Evolutionary conservation across 2,888 invertebrate genomes (phyloP).

Genomic region (Eubasilissa splendida): DNA sequence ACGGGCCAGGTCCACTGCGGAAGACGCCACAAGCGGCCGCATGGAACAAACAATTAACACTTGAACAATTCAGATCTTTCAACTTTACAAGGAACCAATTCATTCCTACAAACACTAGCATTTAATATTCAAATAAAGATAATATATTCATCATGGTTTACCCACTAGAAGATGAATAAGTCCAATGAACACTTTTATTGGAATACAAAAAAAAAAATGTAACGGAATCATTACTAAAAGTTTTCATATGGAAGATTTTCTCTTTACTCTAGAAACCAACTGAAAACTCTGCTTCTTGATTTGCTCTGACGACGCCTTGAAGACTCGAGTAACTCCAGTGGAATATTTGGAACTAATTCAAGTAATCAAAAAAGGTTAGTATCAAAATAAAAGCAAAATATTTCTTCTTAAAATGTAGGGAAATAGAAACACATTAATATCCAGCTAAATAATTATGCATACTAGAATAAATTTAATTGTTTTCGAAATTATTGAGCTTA

Average conservation of each 20-base stretch:
- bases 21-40: slow-evolving; percentile 74
- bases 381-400: slow-evolving; percentile 26
- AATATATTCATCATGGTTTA: no score
- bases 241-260: background rate
- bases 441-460: background rate
- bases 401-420: background rate
- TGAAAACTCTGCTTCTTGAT: slow-evolving; percentile 74
- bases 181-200: no score
- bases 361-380: slow-evolving; percentile 47
- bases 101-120: background rate
- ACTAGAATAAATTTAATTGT: background rate
- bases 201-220: background rate
- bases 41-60: slow-evolving; percentile 69
- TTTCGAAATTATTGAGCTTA: background rate
- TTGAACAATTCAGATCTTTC: slow-evolving; percentile 29
- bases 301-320: slow-evolving; percentile 72
- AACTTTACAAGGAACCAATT: slow-evolving; percentile 17
- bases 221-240: no score
- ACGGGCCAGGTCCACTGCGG: slow-evolving; percentile 78
- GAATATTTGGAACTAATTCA: slow-evolving; percentile 72
- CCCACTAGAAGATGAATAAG: no score
- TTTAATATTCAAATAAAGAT: no score
- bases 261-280: slow-evolving; percentile 71
- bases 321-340: slow-evolving; percentile 74
- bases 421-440: slow-evolving; percentile 11